Evolutionary conservation across 2,797 vertebrate species (phyloP).

Genomic region (Neomorphus geoffroyi): DNA sequence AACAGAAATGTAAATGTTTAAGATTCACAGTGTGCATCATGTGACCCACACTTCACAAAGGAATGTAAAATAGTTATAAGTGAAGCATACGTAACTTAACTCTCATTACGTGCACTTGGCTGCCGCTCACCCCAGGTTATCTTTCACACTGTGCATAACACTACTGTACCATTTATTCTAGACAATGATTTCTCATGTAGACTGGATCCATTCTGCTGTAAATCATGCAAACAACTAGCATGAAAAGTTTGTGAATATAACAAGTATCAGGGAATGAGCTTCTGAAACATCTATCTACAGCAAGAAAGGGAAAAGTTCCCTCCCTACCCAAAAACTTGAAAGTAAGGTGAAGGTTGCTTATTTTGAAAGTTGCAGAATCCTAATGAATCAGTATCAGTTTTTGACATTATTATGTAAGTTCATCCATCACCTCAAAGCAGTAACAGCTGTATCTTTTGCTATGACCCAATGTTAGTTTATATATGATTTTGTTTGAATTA

Average conservation of each 20-base stretch:
- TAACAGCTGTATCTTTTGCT: neutral
- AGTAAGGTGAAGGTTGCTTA: constrained; percentile 29
- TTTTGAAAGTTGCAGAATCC: constrained; percentile 16
- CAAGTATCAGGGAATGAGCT: neutral
- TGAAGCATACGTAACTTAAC: neutral
- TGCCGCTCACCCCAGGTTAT: neutral
- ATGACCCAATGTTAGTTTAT: neutral
- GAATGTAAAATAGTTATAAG: neutral
- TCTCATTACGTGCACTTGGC: neutral
- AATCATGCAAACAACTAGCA: constrained; percentile 10
- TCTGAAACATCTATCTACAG: constrained; percentile 4
- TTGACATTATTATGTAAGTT: neutral
- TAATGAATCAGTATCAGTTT: constrained; percentile 35
- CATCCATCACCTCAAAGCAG: constrained; percentile 5
- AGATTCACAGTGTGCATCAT: neutral
- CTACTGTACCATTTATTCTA: neutral
- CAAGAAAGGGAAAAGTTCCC: neutral
- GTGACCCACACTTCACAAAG: neutral
- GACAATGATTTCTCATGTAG: neutral
- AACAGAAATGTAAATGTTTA: constrained; percentile 31
- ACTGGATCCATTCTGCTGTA: neutral
- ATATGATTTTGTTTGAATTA: neutral
- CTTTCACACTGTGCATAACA: neutral
- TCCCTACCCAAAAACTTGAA: neutral
- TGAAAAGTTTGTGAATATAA: neutral